A percentile compares a stretch with the other conserved stretches of the same genome.
Evolutionary conservation across 1,140 invertebrate genomes (phyloP).

Genomic region (Bemisia tabaci): DNA sequence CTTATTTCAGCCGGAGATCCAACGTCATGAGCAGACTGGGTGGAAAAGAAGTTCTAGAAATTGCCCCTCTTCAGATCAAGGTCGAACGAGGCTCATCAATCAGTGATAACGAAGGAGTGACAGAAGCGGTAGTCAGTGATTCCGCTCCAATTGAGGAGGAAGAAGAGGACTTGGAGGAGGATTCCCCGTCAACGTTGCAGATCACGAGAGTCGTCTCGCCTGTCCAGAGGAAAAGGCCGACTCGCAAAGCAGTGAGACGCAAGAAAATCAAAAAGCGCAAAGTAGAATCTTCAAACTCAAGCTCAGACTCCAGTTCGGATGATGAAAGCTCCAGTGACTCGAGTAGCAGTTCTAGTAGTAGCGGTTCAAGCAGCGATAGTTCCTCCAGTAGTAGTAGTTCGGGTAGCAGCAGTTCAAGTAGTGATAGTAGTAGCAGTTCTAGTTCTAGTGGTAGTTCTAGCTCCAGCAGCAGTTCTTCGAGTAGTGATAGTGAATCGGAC

Average conservation of each 20-base stretch:
- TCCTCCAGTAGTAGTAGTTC: neutral
- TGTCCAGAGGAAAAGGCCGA: conserved; percentile 3
- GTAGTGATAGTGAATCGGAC: neutral
- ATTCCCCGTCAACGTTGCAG: conserved; percentile 1
- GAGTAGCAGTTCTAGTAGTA: neutral
- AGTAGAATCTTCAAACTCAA: neutral
- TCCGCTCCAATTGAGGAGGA: neutral
- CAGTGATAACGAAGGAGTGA: neutral
- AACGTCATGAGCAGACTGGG: neutral
- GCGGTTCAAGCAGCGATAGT: neutral
- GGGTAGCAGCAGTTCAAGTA: neutral
- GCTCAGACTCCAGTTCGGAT: neutral
- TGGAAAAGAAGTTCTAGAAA: conserved; percentile 6
- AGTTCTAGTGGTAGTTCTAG: neutral
- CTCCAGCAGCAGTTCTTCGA: neutral
- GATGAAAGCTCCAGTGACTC: neutral
- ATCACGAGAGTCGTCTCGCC: neutral
- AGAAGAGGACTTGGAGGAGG: neutral
- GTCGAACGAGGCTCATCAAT: neutral
- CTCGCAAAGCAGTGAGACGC: conserved; percentile 4
- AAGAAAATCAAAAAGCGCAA: conserved; percentile 1
- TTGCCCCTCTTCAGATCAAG: neutral
- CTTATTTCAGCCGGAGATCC: neutral
- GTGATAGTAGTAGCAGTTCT: neutral
- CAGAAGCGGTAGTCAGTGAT: neutral